Evolutionary conservation across 2,888 invertebrate species (phyloP), one percentile per base, ranked within the genome.

Genomic region (Abscondita cerata): DNA sequence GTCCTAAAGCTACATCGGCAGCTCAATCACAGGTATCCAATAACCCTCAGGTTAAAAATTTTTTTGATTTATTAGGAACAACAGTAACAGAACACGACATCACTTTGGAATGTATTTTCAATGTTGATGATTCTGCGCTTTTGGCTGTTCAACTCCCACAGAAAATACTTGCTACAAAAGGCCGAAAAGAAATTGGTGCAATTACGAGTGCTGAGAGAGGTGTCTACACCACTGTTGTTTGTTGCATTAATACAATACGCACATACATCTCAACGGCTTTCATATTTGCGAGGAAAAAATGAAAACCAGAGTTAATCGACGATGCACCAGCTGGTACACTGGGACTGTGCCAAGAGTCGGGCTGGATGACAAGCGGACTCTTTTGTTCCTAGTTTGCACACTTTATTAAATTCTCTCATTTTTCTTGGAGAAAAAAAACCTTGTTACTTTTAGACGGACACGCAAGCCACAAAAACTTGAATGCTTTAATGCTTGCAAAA

Each of bases 401-500:
- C n/a, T n/a, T n/a, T n/a, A n/a, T n/a, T 36, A 33, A 33, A 33
- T 33, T 8, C 9, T 33, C 33, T 33, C 33, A 33, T 5, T 33
- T 9, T 33, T 33, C 33, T 33, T 5, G 9, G 9, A 33, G 9
- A 8, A 33, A 33, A 8, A 38, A 38, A 38, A n/a, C n/a, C 13
- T n/a, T 38, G 38, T n/a, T 38, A 3, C 64, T n/a, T n/a, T n/a
- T n/a, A n/a, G n/a, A n/a, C n/a, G n/a, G n/a, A n/a, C n/a, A n/a
- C n/a, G n/a, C n/a, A 47, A 69, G 52, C 12, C 52, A 52, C 36
- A 52, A 46, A 52, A 36, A 34, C 25, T 33, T 59, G 9, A 47
- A 59, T 15, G 46, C 46, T 5, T 18, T 52, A 31, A 2, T 13
- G 15, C 19, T 33, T 19, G 48, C 46, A 13, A 68, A 75, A 58